Evolutionary conservation across 2,888 invertebrate genomes (phyloP).

Genomic region (Mallateleia sp.): DNA sequence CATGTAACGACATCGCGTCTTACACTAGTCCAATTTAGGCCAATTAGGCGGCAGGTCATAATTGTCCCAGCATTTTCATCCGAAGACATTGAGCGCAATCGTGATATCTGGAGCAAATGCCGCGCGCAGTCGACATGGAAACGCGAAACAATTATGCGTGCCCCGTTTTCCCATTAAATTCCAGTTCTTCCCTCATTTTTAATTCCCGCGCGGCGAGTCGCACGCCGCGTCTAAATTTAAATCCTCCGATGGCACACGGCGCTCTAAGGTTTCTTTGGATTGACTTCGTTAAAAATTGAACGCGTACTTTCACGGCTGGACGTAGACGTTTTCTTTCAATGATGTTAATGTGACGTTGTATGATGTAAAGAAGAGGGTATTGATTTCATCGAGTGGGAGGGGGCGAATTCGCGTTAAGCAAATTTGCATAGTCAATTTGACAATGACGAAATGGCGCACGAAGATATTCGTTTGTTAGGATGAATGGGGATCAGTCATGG

Average conservation of each 20-base stretch:
- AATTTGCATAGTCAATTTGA: constrained; percentile 21
- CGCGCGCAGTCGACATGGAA: constrained; percentile 46
- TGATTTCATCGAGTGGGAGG: constrained; percentile 33
- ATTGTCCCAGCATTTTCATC: constrained; percentile 85
- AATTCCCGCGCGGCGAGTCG: not conserved
- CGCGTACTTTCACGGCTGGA: constrained; percentile 36
- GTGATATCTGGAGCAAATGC: constrained; percentile 69
- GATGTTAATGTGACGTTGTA: constrained; percentile 38
- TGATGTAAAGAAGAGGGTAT: constrained; percentile 54
- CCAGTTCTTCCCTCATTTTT: constrained; percentile 26
- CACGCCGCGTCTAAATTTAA: constrained; percentile 43
- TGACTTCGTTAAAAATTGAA: constrained; percentile 59
- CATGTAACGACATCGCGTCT: constrained; percentile 66
- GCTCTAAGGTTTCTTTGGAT: constrained; percentile 54
- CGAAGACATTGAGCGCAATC: constrained; percentile 73
- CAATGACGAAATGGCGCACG: constrained; percentile 4
- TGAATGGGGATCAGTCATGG: no score
- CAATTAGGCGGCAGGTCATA: constrained; percentile 88
- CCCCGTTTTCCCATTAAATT: not conserved
- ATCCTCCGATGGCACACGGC: constrained; percentile 32
- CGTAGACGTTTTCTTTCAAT: constrained; percentile 41
- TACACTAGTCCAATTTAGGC: constrained; percentile 86
- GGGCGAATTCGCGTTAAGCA: constrained; percentile 9
- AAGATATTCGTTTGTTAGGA: no score
- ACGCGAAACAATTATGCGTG: constrained; percentile 61